Evolutionary conservation across 64 coral and sea anemone species (phyloP), one percentile per base, ranked within the genome.

Genomic region (Actinia equina): DNA sequence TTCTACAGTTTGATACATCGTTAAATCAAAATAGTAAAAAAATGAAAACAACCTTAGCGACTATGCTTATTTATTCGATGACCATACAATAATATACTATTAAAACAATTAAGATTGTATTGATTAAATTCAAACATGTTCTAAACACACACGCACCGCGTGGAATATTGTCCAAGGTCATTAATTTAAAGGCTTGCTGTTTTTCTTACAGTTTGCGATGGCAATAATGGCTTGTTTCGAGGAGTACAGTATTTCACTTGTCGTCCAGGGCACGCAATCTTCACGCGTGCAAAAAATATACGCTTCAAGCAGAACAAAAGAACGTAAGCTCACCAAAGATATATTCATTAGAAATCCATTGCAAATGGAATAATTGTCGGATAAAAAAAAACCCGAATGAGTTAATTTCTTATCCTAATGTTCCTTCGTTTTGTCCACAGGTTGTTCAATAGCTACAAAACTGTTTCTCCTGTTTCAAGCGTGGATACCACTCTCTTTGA

Each of bases 221-320:
- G 94, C 9, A 78, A 93, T 46, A 96, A 91, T 22, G 94, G 94
- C 22, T 82, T 96, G 27, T 85, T 85, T 65, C 93, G 89, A 61
- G 94, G 94, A 2, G 90, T 90, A 44, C 94, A 96, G 79, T 96
- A 96, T 62, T 96, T 96, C 58, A 86, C 87, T 16, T 96, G 94
- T 26, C 77, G 76, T 57, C 77, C 87, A 63, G 85, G 91, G 14
- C 80, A 96, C 86, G 94, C 91, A 56, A 63, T 96, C 7, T 96
- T 96, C 88, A 89, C 89, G 4, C 88, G 89, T 71, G 94, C 94
- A 85, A 93, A 88, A 81, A 88, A 93, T 83, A 59, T 96, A 52
- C 79, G 94, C 43, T 96, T 96, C 58, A 65, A 84, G 71, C 88
- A 85, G 64, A 96, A 82, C 42, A 89, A 93, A 85, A 82, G 88